Percentiles rank a stretch among this genome's conserved stretches.
Evolutionary conservation across 2,888 invertebrate genomes (phyloP).

Genomic region (Tetragnatha montana): DNA sequence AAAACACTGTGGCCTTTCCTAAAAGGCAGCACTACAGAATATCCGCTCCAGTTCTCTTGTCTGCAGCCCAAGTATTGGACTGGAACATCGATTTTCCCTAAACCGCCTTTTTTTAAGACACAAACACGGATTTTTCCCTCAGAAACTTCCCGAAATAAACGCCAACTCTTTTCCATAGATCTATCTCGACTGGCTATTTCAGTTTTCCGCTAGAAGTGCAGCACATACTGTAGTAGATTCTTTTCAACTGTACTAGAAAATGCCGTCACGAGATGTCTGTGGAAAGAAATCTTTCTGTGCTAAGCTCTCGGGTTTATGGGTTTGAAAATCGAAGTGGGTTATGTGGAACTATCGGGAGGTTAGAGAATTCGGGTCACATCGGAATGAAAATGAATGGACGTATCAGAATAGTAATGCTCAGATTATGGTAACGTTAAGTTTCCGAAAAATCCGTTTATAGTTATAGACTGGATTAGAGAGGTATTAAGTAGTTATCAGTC

Average conservation of each 20-base stretch:
- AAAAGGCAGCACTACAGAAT: not conserved
- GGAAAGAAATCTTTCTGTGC: not conserved
- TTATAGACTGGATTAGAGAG: too few relatives aligned
- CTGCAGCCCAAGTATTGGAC: not conserved
- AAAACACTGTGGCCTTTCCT: too few relatives aligned
- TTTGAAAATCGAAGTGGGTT: not conserved
- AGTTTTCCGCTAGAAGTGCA: not conserved
- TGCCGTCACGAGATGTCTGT: not conserved
- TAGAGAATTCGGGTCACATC: too few relatives aligned
- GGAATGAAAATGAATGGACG: too few relatives aligned
- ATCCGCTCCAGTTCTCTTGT: not conserved
- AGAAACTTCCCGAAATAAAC: not conserved
- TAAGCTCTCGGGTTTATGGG: not conserved
- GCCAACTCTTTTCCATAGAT: not conserved
- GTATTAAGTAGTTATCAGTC: too few relatives aligned
- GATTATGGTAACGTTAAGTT: too few relatives aligned
- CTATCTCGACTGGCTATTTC: not conserved
- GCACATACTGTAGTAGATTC: not conserved
- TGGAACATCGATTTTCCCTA: not conserved
- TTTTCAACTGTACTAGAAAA: not conserved
- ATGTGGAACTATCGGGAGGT: not conserved
- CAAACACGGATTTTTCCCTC: not conserved
- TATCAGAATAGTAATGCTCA: too few relatives aligned
- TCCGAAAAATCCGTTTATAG: too few relatives aligned
- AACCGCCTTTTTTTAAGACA: not conserved